A percentile compares a stretch with the other conserved stretches of the same genome.
Evolutionary conservation across 1,140 invertebrate genomes (phyloP).

Genomic region (Nasonia giraulti): DNA sequence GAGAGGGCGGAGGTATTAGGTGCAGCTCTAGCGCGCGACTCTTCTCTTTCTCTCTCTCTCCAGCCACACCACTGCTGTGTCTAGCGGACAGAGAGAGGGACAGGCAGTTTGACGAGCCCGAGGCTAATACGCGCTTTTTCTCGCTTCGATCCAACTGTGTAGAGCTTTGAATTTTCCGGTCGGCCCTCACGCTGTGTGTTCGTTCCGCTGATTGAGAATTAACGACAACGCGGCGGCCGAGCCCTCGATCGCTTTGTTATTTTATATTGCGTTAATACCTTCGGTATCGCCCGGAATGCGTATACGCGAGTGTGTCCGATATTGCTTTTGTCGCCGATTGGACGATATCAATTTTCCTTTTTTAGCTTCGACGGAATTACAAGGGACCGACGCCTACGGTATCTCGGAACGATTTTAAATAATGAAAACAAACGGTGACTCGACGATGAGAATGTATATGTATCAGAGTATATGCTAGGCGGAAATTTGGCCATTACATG

Average conservation of each 20-base stretch:
- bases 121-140: not conserved
- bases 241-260: not conserved
- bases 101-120: not conserved
- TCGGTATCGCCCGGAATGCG: no score
- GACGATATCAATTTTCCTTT: no score
- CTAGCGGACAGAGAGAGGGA: not conserved
- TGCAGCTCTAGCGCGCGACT: not conserved
- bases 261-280: not conserved
- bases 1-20: constrained; percentile 4
- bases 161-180: not conserved
- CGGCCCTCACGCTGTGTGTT: no score
- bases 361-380: no score
- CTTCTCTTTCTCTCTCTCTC: not conserved
- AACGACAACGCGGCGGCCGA: not conserved
- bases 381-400: no score
- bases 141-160: not conserved
- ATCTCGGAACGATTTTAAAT: no score
- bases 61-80: not conserved
- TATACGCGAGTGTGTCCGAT: no score
- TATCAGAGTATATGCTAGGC: no score
- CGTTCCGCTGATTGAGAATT: not conserved
- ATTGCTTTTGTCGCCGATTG: no score
- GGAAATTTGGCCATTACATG: no score
- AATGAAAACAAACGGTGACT: no score
- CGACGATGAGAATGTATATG: no score